Evolutionary conservation across 2,888 invertebrate genomes (phyloP).

Genomic region (Dynastes maya): DNA sequence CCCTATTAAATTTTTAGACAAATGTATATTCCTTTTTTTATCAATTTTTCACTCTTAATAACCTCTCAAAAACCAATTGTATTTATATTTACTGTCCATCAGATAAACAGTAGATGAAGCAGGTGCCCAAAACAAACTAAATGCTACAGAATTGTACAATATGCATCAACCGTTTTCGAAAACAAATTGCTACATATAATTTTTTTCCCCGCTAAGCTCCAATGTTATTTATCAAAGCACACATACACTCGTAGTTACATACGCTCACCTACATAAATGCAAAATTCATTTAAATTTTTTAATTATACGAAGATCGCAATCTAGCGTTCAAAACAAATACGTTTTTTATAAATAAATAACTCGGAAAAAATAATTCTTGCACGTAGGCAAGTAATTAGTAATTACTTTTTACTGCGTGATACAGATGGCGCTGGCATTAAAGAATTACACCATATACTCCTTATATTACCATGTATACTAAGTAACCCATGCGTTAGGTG

Average conservation of each 20-base stretch:
- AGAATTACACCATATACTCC: too few species aligned
- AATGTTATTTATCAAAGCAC: constrained; percentile 47
- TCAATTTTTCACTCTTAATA: too few species aligned
- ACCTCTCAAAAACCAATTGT: too few species aligned
- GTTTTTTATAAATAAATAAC: constrained; percentile 45
- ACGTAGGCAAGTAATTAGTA: not conserved
- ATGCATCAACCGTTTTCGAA: not conserved
- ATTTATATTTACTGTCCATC: too few species aligned
- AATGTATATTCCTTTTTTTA: too few species aligned
- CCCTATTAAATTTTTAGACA: too few species aligned
- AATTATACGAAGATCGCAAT: constrained; percentile 48
- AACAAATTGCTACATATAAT: constrained; percentile 11
- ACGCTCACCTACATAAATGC: too few species aligned
- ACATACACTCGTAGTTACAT: not conserved
- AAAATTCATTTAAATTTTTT: constrained; percentile 49
- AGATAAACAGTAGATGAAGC: too few species aligned
- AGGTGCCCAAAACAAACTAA: not conserved
- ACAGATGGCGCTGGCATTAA: not conserved
- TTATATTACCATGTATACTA: not conserved
- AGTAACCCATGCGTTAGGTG: too few species aligned
- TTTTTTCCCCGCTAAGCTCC: not conserved
- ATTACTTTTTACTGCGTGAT: not conserved
- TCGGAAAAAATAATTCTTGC: constrained; percentile 4
- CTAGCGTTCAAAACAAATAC: constrained; percentile 48
- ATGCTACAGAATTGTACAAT: not conserved